phyloP scores from a whole-genome alignment of 2,888 invertebrate species.

The Ornithoptera alexandrae region DNA sequence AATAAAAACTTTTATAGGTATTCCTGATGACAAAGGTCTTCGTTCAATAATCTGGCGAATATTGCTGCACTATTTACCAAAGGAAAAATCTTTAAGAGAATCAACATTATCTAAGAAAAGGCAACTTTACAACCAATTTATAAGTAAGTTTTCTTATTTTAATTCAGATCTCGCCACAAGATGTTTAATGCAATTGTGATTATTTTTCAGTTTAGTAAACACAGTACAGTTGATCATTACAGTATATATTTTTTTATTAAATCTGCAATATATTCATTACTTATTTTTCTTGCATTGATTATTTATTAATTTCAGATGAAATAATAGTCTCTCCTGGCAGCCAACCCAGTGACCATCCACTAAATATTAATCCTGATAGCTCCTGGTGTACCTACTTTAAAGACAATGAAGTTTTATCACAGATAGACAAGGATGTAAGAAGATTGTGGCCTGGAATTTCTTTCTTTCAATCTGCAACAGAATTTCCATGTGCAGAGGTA shows the following conservation, averaged over 20 bases:
- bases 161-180: no score
- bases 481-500: constrained; percentile 90
- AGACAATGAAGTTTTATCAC: constrained; percentile 97
- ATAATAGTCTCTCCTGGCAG: constrained; percentile 92
- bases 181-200: not conserved
- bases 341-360: constrained; percentile 88
- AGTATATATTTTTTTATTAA: not conserved
- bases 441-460: constrained; percentile 97
- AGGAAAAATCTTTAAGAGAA: constrained; percentile 84
- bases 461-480: constrained; percentile 96
- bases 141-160: constrained; percentile 72
- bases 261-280: not conserved
- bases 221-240: no score
- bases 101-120: constrained; percentile 86
- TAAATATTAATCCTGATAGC: constrained; percentile 96
- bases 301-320: constrained; percentile 82
- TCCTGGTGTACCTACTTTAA: constrained; percentile 98
- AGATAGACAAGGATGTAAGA: constrained; percentile 98
- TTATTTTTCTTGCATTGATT: not conserved
- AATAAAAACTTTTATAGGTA: constrained; percentile 77
- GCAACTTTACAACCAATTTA: constrained; percentile 88
- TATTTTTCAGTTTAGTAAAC: not conserved
- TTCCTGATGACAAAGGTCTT: constrained; percentile 92
- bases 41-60: constrained; percentile 94
- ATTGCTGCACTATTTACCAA: constrained; percentile 90